These are phyloP conservation scores for Pollenia angustigena DNA, from an alignment of 2,888 invertebrate species.

Conservation along the genomic window DNA sequence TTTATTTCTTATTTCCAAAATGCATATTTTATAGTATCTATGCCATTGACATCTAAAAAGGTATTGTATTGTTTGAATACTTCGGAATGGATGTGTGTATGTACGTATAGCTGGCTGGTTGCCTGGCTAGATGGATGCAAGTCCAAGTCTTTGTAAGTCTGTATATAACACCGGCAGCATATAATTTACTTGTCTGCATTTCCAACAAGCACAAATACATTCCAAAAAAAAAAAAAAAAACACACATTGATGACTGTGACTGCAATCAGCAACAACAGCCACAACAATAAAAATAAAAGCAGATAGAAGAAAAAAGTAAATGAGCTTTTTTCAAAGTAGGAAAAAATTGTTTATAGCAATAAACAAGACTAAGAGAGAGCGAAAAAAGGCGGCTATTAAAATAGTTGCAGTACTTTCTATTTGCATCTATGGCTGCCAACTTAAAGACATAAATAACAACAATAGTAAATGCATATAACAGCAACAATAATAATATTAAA, in stretches of 20 bases:
- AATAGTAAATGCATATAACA: slow-evolving; percentile 31
- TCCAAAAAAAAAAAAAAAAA: neutral
- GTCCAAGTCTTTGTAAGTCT: slow-evolving; percentile 30
- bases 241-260: slow-evolving; percentile 59
- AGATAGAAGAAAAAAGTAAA: slow-evolving; percentile 53
- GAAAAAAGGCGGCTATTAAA: slow-evolving; percentile 37
- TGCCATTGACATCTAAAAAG: slow-evolving; percentile 71
- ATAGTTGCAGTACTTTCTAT: slow-evolving; percentile 69
- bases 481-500: slow-evolving; percentile 37
- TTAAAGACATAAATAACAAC: slow-evolving; percentile 55
- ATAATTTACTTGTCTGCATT: slow-evolving; percentile 68
- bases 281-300: slow-evolving; percentile 47
- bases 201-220: slow-evolving; percentile 6
- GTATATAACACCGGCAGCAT: slow-evolving; percentile 45
- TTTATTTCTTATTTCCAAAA: slow-evolving; percentile 18
- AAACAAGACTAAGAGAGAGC: slow-evolving; percentile 1
- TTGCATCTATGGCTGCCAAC: slow-evolving; percentile 66
- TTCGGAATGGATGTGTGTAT: slow-evolving; percentile 24
- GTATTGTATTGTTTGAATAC: slow-evolving; percentile 46
- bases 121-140: slow-evolving; percentile 37
- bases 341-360: slow-evolving; percentile 34
- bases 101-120: slow-evolving; percentile 31
- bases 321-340: slow-evolving; percentile 58
- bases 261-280: slow-evolving; percentile 59
- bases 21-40: slow-evolving; percentile 68